phyloP scores from a whole-genome alignment of 2,888 invertebrate species.

The Marasmarcha lunaedactyla region DNA sequence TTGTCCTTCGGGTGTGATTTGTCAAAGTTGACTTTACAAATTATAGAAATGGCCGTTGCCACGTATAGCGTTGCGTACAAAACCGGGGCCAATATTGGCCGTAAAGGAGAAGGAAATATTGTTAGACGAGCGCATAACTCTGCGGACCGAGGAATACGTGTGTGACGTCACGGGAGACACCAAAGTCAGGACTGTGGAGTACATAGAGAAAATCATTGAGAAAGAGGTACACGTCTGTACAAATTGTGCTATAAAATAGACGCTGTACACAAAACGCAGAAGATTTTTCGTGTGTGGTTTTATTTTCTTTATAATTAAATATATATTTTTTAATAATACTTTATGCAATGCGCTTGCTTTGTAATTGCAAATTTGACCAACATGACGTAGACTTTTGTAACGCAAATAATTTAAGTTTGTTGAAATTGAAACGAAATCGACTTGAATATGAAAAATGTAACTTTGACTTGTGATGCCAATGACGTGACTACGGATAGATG shows the following conservation, averaged over 20 bases:
- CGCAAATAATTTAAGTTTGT: neutral
- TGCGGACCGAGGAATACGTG: constrained; percentile 89
- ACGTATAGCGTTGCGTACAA: constrained; percentile 89
- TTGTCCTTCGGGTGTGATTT: constrained; percentile 41
- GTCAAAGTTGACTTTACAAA: constrained; percentile 64
- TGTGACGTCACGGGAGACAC: constrained; percentile 88
- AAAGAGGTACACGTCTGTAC: constrained; percentile 83
- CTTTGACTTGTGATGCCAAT: no score
- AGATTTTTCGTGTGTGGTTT: constrained; percentile 57
- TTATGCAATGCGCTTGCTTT: constrained; percentile 58
- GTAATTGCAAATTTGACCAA: constrained; percentile 30
- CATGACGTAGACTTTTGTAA: constrained; percentile 8
- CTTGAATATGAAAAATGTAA: no score
- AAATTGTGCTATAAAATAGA: constrained; percentile 13
- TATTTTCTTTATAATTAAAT: constrained; percentile 16
- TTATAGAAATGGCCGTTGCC: constrained; percentile 77
- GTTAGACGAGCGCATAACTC: constrained; percentile 88
- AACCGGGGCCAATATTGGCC: constrained; percentile 84
- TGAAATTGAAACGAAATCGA: no score
- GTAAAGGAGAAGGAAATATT: constrained; percentile 91
- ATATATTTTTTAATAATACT: constrained; percentile 23
- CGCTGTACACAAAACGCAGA: constrained; percentile 62
- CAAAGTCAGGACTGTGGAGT: constrained; percentile 91
- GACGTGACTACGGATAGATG: no score
- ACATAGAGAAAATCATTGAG: constrained; percentile 95